These are phyloP conservation scores for Anas capensis DNA, from an alignment of 2,797 vertebrate genomes.

Conservation along the genomic window DNA sequence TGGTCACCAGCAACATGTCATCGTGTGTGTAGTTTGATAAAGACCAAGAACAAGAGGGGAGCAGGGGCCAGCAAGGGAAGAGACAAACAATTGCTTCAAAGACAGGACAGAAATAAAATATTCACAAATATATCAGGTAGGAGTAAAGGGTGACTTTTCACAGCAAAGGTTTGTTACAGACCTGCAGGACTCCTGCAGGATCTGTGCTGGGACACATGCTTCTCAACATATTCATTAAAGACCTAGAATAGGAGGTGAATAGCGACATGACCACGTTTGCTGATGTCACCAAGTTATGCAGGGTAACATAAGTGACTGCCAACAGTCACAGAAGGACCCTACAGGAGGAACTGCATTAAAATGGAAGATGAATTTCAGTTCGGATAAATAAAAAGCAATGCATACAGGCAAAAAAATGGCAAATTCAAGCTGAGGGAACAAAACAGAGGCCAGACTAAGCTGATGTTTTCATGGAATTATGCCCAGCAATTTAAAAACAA, in stretches of 20 bases:
- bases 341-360: neutral
- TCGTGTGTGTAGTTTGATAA: neutral
- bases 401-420: neutral
- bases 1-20: neutral
- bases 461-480: neutral
- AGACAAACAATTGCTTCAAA: constrained; percentile 23
- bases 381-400: neutral
- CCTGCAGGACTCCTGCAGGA: constrained; percentile 66
- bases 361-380: neutral
- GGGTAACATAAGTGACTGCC: neutral
- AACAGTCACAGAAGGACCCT: neutral
- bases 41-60: constrained; percentile 10
- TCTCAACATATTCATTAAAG: constrained; percentile 67
- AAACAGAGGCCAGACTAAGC: neutral
- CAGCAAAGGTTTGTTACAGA: constrained; percentile 58
- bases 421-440: neutral
- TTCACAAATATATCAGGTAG: neutral
- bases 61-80: neutral
- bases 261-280: constrained; percentile 22
- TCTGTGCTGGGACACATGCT: constrained; percentile 61
- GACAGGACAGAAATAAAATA: constrained; percentile 3
- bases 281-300: constrained; percentile 17
- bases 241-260: constrained; percentile 62
- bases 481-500: neutral
- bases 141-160: constrained; percentile 28